A percentile compares a stretch with the other conserved stretches of the same genome.
Conservation (phyloP, 2,797 vertebrate species). For the Lophius americanus region DNA sequence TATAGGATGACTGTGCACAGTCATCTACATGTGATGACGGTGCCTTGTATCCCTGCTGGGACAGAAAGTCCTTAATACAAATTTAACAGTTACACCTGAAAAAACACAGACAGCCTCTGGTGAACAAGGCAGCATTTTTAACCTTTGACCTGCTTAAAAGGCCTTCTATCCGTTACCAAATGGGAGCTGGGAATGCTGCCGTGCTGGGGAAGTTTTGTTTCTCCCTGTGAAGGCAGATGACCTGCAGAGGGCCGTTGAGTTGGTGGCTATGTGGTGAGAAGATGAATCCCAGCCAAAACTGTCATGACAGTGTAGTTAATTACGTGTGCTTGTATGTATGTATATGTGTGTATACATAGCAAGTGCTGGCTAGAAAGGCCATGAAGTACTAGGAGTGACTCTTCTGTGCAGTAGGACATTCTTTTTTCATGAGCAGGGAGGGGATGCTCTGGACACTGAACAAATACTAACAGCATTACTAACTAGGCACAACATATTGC, state of each 20-base stretch:
- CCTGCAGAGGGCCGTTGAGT: slow-evolving; percentile 49
- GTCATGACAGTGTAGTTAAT: slow-evolving; percentile 48
- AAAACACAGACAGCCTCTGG: slow-evolving; percentile 5
- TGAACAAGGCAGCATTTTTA: slow-evolving; percentile 17
- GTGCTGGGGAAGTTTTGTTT: slow-evolving; percentile 13
- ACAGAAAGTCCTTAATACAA: slow-evolving; percentile 26
- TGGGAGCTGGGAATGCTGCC: slow-evolving; percentile 16
- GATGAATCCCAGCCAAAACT: slow-evolving; percentile 51
- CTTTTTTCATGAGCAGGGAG: slow-evolving; percentile 51
- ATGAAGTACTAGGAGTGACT: slow-evolving; percentile 54
- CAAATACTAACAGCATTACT: slow-evolving; percentile 24
- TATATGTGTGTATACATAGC: slow-evolving; percentile 46
- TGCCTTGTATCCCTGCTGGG: background rate
- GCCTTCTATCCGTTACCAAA: slow-evolving; percentile 8
- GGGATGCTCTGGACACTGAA: slow-evolving; percentile 28
- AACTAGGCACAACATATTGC: slow-evolving; percentile 1
- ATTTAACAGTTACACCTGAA: slow-evolving; percentile 23
- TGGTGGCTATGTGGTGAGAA: slow-evolving; percentile 50
- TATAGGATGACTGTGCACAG: too few species aligned
- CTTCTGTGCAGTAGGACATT: slow-evolving; percentile 55
- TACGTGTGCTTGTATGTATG: slow-evolving; percentile 13
- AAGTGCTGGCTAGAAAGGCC: slow-evolving; percentile 57
- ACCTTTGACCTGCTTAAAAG: slow-evolving; percentile 20
- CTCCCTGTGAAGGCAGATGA: slow-evolving; percentile 33
- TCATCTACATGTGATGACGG: background rate